These are phyloP conservation scores for Lordiphosa fenestrarum DNA, from an alignment of 2,888 invertebrate genomes.

Conservation along the genomic window DNA sequence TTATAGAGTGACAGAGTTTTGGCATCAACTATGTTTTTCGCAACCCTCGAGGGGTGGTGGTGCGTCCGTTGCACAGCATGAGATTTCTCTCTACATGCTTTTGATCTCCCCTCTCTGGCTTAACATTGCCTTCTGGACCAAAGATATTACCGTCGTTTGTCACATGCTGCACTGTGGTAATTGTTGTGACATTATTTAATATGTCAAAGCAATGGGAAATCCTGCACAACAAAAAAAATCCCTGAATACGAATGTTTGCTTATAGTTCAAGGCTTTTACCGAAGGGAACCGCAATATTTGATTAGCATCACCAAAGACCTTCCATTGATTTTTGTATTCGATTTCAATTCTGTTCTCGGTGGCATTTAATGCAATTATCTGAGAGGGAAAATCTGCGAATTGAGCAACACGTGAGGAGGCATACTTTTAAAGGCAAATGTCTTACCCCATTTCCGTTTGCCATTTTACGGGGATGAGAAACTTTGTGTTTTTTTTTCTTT, in stretches of 20 bases:
- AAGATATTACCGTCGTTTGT: slow-evolving; percentile 29
- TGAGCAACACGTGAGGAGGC: slow-evolving; percentile 22
- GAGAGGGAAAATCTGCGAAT: slow-evolving; percentile 53
- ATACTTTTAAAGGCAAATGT: slow-evolving; percentile 51
- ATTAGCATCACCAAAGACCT: slow-evolving; percentile 60
- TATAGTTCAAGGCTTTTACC: slow-evolving; percentile 42
- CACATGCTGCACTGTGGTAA: slow-evolving; percentile 59
- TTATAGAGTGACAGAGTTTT: neutral
- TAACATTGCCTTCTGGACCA: neutral
- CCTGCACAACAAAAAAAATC: slow-evolving; percentile 43
- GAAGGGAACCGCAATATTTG: slow-evolving; percentile 70
- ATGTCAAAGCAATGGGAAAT: slow-evolving; percentile 70
- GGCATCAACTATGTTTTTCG: slow-evolving; percentile 26
- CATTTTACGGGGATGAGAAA: slow-evolving; percentile 42
- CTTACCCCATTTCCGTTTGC: slow-evolving; percentile 56
- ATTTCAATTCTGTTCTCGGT: slow-evolving; percentile 54
- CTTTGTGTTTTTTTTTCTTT: slow-evolving; percentile 11
- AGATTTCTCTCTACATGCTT: slow-evolving; percentile 47
- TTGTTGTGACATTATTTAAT: slow-evolving; percentile 75
- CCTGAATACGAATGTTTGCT: slow-evolving; percentile 8
- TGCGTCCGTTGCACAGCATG: slow-evolving; percentile 59
- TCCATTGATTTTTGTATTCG: slow-evolving; percentile 31
- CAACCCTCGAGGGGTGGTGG: slow-evolving; percentile 38
- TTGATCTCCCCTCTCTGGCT: slow-evolving; percentile 34
- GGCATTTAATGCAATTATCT: slow-evolving; percentile 65